Evolutionary conservation across 2,113 vertebrate species (phyloP).

Genomic region (Salvelinus fontinalis): DNA sequence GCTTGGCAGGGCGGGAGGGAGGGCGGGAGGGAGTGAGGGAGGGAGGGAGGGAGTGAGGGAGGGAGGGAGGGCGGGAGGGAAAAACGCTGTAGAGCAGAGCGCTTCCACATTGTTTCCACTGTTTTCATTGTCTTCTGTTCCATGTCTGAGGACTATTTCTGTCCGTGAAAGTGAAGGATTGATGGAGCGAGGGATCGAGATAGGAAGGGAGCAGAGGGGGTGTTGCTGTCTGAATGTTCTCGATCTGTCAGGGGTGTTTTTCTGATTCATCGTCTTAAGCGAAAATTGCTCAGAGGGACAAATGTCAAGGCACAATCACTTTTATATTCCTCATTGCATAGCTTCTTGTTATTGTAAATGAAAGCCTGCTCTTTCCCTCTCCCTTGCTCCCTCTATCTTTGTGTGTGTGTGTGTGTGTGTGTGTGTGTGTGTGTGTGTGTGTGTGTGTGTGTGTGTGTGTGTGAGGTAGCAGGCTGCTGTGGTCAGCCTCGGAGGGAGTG

Average conservation of each 20-base stretch:
- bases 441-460: slow-evolving; percentile 9
- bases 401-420: no score
- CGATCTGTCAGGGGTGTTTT: neutral
- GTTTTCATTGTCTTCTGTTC: neutral
- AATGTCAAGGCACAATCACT: neutral
- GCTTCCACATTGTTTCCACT: slow-evolving; percentile 14
- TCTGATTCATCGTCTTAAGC: neutral
- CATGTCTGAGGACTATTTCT: neutral
- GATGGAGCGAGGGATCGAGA: slow-evolving; percentile 8
- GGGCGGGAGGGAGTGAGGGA: neutral
- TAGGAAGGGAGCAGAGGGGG: neutral
- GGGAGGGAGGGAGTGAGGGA: neutral
- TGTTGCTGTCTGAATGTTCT: neutral
- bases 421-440: slow-evolving; percentile 7
- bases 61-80: slow-evolving; percentile 7
- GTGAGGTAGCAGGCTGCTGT: neutral
- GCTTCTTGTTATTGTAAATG: neutral
- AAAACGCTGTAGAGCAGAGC: slow-evolving; percentile 38
- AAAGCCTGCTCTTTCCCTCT: neutral
- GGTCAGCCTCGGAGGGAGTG: slow-evolving; percentile 36
- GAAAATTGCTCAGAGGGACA: neutral
- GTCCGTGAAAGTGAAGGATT: neutral
- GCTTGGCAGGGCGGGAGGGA: slow-evolving; percentile 22
- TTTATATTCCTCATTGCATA: neutral
- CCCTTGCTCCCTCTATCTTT: neutral